Evolutionary conservation across 2,113 vertebrate genomes (phyloP), one percentile per base, ranked within the genome.

Genomic region (Takifugu flavidus): DNA sequence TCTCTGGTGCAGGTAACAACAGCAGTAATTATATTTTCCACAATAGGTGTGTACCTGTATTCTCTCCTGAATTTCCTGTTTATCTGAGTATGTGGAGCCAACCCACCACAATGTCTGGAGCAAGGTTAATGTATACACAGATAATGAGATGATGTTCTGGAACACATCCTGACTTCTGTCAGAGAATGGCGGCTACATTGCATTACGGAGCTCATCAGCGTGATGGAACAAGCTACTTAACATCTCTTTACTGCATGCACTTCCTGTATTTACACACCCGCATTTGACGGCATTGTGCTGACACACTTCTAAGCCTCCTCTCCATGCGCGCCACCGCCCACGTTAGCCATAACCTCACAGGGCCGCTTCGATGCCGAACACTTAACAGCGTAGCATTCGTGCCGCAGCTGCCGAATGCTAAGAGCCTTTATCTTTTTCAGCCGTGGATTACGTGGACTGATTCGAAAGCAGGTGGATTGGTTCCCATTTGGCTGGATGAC

Each of bases 111-210:
- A 15, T 47, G 45, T 55, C 75, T 29, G 14, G 13, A 10, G 31
- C 86, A 88, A 88, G 86, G 88, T 88, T 87, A 89, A 86, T 89
- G 73, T 84, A 89, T 79, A 84, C 74, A 71, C 70, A 61, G 81
- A 85, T 90, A 87, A 87, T 81, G 72, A 82, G 78, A 84, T 82
- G 78, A 86, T 83, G 77, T 74, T 74, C 65, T 77, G 74, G 64
- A 78, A 82, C 84, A 67, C 51, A 60, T 75, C 72, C 72, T 69
- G 69, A 47, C 72, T 76, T 67, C 72, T 77, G 80, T 85, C 66
- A 1, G 62, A 25, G 31, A 74, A 63, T 62, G 4, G 42, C 74
- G 57, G 71, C 86, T 81, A 60, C 72, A 82, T 75, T 82, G 67
- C 83, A 85, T 87, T 86, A 86, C 53, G 28, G 71, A 79, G 51